Conservation (phyloP, 2,888 invertebrate genomes). For the Thyatira batis region DNA sequence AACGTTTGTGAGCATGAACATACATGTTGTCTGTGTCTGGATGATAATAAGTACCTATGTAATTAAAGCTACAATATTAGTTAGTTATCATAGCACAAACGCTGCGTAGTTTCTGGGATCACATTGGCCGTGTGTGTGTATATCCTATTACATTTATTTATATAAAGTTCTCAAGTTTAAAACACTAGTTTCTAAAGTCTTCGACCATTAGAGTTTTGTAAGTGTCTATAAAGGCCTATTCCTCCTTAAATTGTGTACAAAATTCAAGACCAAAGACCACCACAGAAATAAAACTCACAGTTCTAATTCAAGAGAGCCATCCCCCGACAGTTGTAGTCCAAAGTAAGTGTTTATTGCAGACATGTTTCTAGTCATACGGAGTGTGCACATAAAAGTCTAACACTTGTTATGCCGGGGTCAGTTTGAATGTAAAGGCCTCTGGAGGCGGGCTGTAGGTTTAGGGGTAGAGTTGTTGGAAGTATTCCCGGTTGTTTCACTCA, state of each 20-base stretch:
- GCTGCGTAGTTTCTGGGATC: too few relatives aligned
- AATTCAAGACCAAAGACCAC: background rate
- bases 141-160: too few relatives aligned
- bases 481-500: background rate
- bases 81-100: too few relatives aligned
- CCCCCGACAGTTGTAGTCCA: background rate
- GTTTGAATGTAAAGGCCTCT: slow-evolving; percentile 23
- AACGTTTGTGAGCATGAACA: too few relatives aligned
- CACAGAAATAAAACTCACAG: background rate
- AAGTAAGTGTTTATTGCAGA: slow-evolving; percentile 5
- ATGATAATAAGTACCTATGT: too few relatives aligned
- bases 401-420: slow-evolving; percentile 11
- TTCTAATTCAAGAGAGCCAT: background rate
- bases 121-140: too few relatives aligned
- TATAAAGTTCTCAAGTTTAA: too few relatives aligned
- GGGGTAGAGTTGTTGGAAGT: background rate
- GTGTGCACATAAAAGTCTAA: slow-evolving; percentile 2
- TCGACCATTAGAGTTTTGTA: too few relatives aligned
- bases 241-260: background rate
- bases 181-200: too few relatives aligned
- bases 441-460: slow-evolving; percentile 9
- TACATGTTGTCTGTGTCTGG: too few relatives aligned
- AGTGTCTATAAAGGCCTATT: too few relatives aligned
- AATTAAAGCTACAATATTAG: too few relatives aligned
- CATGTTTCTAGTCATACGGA: slow-evolving; percentile 1